Evolutionary conservation across 2,113 vertebrate species (phyloP), one percentile per base, ranked within the genome.

Genomic region (Mormyrus lacerda): DNA sequence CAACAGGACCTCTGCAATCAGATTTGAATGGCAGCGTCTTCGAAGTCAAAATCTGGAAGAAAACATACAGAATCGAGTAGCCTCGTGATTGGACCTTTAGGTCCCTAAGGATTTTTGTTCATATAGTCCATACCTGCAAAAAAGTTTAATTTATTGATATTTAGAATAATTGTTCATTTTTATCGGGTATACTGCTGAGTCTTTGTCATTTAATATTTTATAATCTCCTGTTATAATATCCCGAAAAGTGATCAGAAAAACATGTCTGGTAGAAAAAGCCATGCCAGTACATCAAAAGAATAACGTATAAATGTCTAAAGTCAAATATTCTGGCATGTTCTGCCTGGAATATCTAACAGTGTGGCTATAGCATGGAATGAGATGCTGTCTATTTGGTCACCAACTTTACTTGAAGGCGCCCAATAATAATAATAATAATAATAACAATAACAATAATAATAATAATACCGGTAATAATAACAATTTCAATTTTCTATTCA

Each of bases 1-100:
- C 94, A 95, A 96, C 93, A 89, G 91, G 93, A 93, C 94, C 93
- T 92, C 92, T 91, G 91, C 95, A 97, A 95, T 94, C 90, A 91
- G 8, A 84, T 93, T 92, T 92, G 92, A 91, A 92, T 94, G 94
- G 95, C 93, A 94, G 94, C 91, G 92, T 95, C 93, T 96, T 94
- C 94, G 94, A 95, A 95, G 93, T 93, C 92, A 4, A 91, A 92
- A 88, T 51, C 86, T 88, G 89, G 86, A 88, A 31, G 53, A 24
- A 85, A 76, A 90, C 65, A 50, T 79, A 88, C 42, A 90, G 87
- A 88, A 82, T 50, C 21, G n/a, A n/a, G 27, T 47, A 51, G 17
- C 48, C 35, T 55, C 35, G 7, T 27, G 24, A 3, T 17, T 85
- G 44, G 83, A 53, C 8, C 4, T 3, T 51, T 11, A 19, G 17